Base-by-base conservation (phyloP, 2,888 invertebrate genomes). In the Drosophila mercatorum region DNA sequence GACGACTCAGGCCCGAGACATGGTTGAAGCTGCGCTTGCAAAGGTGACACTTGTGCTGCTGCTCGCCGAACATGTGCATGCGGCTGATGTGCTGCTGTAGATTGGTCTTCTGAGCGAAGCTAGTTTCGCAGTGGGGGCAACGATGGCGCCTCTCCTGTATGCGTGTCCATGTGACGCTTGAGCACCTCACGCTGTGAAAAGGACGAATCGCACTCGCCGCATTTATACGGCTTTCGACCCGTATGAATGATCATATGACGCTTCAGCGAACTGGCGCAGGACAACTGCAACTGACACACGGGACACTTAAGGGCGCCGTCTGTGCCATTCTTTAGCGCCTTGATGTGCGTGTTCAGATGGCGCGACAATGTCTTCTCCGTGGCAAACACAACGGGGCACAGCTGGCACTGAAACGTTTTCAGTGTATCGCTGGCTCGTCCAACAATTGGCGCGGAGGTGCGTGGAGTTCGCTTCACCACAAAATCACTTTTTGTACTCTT, bases 171-270 rank as follows among this genome's bases (percentile, higher is more conserved):
- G 91, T 96, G 96, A 0, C 95, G 91, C 73, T 93, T 94, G 55
- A 95, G 93, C 78, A 96, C 95, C 91, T 95, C 96, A 64, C 95
- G 95, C 92, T 96, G 96, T 6, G 95, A 95, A 91, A 96, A 96
- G 56, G 94, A 94, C 72, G 94, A 94, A 47, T 94, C 94, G 80
- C 95, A 95, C 12, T 93, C 91, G 2, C 93, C 93, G 80, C 94
- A 95, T 49, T 93, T 93, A 81, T 93, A 94, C 2, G 94, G 94
- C 49, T 92, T 92, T 12, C 91, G 80, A 0, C 91, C 92, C 0
- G 95, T 95, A 92, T 96, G 96, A 58, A 95, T 95, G 64, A 95
- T 94, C 92, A 94, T 94, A 91, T 96, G 96, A 0, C 96, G 94
- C 46, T 94, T 94, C 36, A 96, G 93, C n/a, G 95, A 95, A 64